Evolutionary conservation across 2,888 invertebrate species (phyloP).

Genomic region (Andricus quercusramuli): DNA sequence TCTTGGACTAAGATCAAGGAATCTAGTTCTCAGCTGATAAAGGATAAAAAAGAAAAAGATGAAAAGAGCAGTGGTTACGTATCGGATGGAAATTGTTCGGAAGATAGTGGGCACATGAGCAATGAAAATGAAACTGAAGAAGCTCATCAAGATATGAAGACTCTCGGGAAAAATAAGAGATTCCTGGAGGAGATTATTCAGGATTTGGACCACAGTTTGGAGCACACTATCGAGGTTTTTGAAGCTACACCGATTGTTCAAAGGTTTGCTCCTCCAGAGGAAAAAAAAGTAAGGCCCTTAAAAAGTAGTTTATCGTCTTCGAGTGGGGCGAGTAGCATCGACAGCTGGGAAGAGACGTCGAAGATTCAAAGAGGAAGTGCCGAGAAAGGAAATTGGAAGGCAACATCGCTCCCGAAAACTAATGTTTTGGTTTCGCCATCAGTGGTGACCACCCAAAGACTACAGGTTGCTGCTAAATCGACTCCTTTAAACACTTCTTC

Average conservation of each 20-base stretch:
- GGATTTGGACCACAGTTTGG: conserved; percentile 66
- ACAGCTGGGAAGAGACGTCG: conserved; percentile 64
- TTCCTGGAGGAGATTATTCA: conserved; percentile 68
- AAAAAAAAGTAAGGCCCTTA: conserved; percentile 58
- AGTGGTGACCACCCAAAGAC: conserved; percentile 34
- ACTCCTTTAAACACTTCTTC: conserved; percentile 13
- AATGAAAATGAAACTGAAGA: conserved; percentile 83
- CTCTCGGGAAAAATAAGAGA: conserved; percentile 61
- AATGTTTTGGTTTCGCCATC: conserved; percentile 30
- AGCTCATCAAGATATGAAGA: conserved; percentile 58
- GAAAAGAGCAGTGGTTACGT: conserved; percentile 74
- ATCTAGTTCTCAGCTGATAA: conserved; percentile 52
- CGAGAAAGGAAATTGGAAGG: conserved; percentile 27
- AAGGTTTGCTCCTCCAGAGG: conserved; percentile 56
- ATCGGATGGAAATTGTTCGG: conserved; percentile 85
- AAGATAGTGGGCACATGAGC: conserved; percentile 91
- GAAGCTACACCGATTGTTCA: conserved; percentile 64
- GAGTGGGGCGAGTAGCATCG: conserved; percentile 66
- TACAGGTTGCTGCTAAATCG: conserved; percentile 53
- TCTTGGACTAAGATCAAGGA: conserved; percentile 63
- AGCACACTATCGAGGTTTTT: conserved; percentile 66
- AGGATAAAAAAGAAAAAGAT: conserved; percentile 56
- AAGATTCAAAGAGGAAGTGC: conserved; percentile 51
- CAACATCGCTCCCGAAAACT: conserved; percentile 7
- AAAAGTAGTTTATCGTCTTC: conserved; percentile 60